Evolutionary conservation across 2,113 vertebrate genomes (phyloP).

Genomic region (Poeciliopsis turrubarensis): DNA sequence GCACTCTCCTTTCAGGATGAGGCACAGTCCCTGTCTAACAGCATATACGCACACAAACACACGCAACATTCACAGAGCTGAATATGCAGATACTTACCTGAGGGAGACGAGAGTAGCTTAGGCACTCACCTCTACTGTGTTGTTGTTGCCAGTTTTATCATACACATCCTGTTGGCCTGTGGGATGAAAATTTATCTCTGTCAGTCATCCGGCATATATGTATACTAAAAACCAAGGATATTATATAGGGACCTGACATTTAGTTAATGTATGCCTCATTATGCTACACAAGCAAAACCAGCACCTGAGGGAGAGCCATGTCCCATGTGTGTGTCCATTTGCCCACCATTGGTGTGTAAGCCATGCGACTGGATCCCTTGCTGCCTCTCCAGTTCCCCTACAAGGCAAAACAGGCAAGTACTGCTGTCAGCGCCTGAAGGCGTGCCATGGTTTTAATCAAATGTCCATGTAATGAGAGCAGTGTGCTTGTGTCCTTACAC

Average conservation of each 20-base stretch:
- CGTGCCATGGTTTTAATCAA: background rate
- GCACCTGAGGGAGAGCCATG: constrained; percentile 90
- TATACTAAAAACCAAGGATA: constrained; percentile 4
- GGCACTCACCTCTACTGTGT: constrained; percentile 94
- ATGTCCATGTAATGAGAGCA: background rate
- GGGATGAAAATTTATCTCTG: constrained; percentile 39
- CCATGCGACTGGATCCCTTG: constrained; percentile 87
- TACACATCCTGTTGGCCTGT: constrained; percentile 91
- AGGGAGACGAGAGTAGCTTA: constrained; percentile 44
- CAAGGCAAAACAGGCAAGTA: constrained; percentile 7
- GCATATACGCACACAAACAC: constrained; percentile 11
- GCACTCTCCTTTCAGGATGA: constrained; percentile 50
- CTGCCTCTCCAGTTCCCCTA: constrained; percentile 96
- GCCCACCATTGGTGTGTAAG: constrained; percentile 86
- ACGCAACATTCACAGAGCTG: constrained; percentile 34
- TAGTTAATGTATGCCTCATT: constrained; percentile 27
- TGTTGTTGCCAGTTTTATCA: constrained; percentile 90
- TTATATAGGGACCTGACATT: constrained; percentile 2
- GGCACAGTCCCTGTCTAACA: constrained; percentile 29
- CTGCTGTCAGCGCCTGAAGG: background rate
- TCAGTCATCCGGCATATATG: constrained; percentile 30
- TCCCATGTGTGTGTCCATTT: constrained; percentile 87
- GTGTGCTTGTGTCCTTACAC: constrained; percentile 83
- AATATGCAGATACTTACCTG: constrained; percentile 68
- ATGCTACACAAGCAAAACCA: constrained; percentile 27